phyloP scores from a whole-genome alignment of 2,797 vertebrate species.

The Aphelocoma californica region DNA sequence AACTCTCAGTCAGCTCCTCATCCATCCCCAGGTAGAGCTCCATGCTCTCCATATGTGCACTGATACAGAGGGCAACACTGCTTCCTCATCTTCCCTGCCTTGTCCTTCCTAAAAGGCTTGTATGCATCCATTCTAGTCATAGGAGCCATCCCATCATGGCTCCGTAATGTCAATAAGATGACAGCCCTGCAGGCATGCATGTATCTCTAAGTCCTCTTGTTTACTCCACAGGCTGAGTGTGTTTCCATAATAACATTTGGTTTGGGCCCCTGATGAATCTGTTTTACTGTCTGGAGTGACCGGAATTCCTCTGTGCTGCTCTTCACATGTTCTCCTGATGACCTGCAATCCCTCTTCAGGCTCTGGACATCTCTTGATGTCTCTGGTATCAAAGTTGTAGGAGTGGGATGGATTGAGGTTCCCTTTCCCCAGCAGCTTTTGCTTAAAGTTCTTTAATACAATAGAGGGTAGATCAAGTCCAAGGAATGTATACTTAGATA shows the following conservation, averaged over 20 bases:
- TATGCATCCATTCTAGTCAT: not conserved
- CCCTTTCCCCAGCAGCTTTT: not conserved
- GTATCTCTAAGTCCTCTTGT: not conserved
- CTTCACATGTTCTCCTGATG: not conserved
- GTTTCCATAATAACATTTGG: fast-evolving
- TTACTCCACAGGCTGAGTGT: not conserved
- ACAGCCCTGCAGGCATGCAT: fast-evolving
- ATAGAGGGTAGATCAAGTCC: not conserved
- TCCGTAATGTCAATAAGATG: not conserved
- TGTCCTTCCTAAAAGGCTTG: not conserved
- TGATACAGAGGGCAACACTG: not conserved
- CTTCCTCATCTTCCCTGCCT: not conserved
- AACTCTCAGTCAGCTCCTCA: not conserved
- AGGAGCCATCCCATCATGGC: not conserved
- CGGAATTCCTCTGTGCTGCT: not conserved
- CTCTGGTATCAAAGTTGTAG: not conserved
- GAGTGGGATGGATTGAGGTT: not conserved
- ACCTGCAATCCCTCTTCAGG: not conserved
- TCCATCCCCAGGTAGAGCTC: not conserved
- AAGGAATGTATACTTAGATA: not conserved
- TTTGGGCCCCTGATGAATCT: not conserved
- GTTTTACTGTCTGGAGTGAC: too few species aligned
- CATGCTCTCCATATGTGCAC: not conserved
- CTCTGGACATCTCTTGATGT: not conserved
- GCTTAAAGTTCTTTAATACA: not conserved